Evolutionary conservation across 2,888 invertebrate genomes (phyloP).

Genomic region (Morpho achilles): DNA sequence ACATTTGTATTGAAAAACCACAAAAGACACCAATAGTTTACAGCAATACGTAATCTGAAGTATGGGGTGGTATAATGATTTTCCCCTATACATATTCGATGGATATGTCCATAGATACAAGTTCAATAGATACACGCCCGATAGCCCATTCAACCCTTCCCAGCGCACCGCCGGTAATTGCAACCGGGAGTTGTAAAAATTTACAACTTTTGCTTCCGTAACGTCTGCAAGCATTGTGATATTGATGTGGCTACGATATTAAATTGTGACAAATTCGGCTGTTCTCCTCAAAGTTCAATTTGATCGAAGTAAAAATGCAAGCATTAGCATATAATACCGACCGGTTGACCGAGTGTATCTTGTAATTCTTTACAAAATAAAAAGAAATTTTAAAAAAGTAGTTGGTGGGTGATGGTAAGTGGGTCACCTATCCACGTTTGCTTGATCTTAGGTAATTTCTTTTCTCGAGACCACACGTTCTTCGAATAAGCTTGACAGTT

Average conservation of each 20-base stretch:
- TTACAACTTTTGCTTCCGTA: slow-evolving; percentile 67
- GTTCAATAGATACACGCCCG: slow-evolving; percentile 13
- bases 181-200: slow-evolving; percentile 67
- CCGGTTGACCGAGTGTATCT: too few relatives aligned
- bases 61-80: slow-evolving; percentile 21
- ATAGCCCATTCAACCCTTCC: slow-evolving; percentile 36
- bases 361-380: too few relatives aligned
- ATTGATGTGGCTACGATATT: slow-evolving; percentile 53
- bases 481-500: too few relatives aligned
- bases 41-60: slow-evolving; percentile 6
- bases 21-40: slow-evolving; percentile 12
- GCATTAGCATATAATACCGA: too few relatives aligned
- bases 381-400: too few relatives aligned
- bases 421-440: too few relatives aligned
- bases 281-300: slow-evolving; percentile 43
- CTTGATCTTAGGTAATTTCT: too few relatives aligned
- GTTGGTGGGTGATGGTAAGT: too few relatives aligned
- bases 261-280: slow-evolving; percentile 46
- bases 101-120: slow-evolving; percentile 14
- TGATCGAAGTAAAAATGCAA: too few relatives aligned
- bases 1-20: slow-evolving; percentile 1
- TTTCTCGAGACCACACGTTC: too few relatives aligned
- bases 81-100: slow-evolving; percentile 12
- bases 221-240: slow-evolving; percentile 61
- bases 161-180: slow-evolving; percentile 44